Base-by-base conservation (phyloP, 2,888 invertebrate species). In the Eulithis prunata region DNA sequence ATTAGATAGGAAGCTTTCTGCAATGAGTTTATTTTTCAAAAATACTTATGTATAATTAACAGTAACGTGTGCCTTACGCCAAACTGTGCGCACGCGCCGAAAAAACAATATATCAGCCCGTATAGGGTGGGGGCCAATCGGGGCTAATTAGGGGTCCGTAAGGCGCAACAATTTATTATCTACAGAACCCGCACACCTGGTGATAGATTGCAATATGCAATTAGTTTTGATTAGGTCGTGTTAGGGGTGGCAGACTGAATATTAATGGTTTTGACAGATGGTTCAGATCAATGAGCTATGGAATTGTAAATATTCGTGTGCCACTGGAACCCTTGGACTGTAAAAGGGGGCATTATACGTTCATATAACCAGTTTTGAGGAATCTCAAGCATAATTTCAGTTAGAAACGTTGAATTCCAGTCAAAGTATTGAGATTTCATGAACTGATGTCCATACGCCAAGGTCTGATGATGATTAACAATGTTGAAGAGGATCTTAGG, bases 141-240 rank as follows among this genome's bases (percentile, higher is more conserved):
- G 61, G 64, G 57, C 71, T 81, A 81, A 85, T 83, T 82, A 82
- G 81, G 83, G 84, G 79, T 74, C 79, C 75, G 63, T 71, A 78
- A 76, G 78, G 80, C 71, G 75, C 78, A 78, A 86, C 86, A 21
- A 21, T 21, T 81, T 82, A 85, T 86, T 81, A 80, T 62, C 72
- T 52, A 67, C 68, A 59, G 72, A 55, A 64, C 70, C 62, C 64
- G 56, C 71, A 70, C 85, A 86, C 86, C 86, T 84, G 86, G 85
- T 85, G 80, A 86, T 86, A 77, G 75, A 86, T 86, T 72, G 81
- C 75, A 72, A 76, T 78, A 75, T 77, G 75, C 84, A 79, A 86
- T 86, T 84, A 84, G 80, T 75, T 76, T 75, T 82, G 79, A 86
- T 85, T 69, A 64, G 60, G 36, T 57, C n/a, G 57, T 14, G 49